Percentiles rank a stretch among this genome's conserved stretches.
Conservation (phyloP, 1,140 invertebrate genomes). For the Caerostris darwini region DNA sequence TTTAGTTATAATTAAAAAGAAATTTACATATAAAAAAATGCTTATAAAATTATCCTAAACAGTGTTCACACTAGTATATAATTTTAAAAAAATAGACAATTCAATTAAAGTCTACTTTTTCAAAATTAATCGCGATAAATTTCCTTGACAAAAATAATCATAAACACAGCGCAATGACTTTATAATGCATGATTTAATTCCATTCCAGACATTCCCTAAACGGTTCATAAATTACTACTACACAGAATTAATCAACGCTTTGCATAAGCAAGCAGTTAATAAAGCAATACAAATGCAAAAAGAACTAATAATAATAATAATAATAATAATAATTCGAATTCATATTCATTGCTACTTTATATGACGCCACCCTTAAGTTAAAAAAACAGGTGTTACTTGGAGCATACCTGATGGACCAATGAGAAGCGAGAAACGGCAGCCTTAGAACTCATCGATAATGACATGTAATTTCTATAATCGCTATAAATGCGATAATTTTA, state of each 20-base stretch:
- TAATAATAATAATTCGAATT: conserved; percentile 5
- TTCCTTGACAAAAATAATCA: background rate
- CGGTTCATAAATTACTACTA: background rate
- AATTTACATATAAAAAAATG: too few relatives aligned
- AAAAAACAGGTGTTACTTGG: conserved; percentile 76
- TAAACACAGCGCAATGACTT: background rate
- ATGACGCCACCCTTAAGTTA: conserved; percentile 64
- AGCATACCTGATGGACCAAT: conserved; percentile 48
- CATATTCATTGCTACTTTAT: conserved; percentile 37
- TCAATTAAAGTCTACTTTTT: too few relatives aligned
- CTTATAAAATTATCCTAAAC: too few relatives aligned
- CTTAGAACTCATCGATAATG: conserved; percentile 69
- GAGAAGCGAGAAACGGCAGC: conserved; percentile 64
- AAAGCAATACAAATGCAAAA: conserved; percentile 16
- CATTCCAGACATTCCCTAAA: background rate
- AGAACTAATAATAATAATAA: background rate
- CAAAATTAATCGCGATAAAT: too few relatives aligned
- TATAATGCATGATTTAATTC: background rate
- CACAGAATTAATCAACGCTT: background rate
- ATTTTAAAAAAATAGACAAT: too few relatives aligned
- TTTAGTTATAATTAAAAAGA: too few relatives aligned
- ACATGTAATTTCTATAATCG: conserved; percentile 78
- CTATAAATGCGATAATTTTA: conserved; percentile 77
- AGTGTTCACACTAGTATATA: too few relatives aligned
- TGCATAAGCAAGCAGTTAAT: background rate